Conservation (phyloP, 2,888 invertebrate species). For the Polydrusus cervinus region DNA sequence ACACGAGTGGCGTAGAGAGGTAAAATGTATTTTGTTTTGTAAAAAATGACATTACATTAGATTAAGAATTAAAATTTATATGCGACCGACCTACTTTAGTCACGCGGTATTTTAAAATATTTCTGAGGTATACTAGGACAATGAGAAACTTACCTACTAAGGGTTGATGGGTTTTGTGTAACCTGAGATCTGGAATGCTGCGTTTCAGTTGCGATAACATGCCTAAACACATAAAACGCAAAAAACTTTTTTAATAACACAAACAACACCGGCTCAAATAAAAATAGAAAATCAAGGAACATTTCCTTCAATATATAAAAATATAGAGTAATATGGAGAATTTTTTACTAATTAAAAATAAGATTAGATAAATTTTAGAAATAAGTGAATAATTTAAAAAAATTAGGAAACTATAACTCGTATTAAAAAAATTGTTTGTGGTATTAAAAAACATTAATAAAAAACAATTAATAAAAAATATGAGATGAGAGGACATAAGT, state of each 20-base stretch:
- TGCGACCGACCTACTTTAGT: not conserved
- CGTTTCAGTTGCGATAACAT: conserved; percentile 91
- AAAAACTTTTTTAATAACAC: conserved; percentile 57
- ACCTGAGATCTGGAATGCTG: conserved; percentile 90
- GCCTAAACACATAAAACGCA: conserved; percentile 77
- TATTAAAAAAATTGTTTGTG: conserved; percentile 35
- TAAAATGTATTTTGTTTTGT: too few species aligned
- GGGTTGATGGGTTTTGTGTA: conserved; percentile 84
- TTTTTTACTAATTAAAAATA: too few species aligned
- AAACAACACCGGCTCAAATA: conserved; percentile 42
- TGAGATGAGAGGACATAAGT: conserved; percentile 13
- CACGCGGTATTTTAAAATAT: not conserved
- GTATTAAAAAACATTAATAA: conserved; percentile 33
- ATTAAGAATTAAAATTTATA: too few species aligned
- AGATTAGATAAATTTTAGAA: too few species aligned
- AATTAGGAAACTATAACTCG: too few species aligned
- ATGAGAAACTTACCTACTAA: conserved; percentile 78
- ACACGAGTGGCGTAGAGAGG: too few species aligned
- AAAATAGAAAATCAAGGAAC: too few species aligned
- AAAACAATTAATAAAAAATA: conserved; percentile 27
- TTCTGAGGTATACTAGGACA: not conserved
- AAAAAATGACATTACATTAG: too few species aligned
- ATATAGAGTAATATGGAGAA: too few species aligned
- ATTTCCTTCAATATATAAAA: not conserved
- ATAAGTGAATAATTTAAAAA: too few species aligned